Percentiles rank a stretch among this genome's conserved stretches.
Conservation (phyloP, 2,888 invertebrate genomes). For the Macaria notata region DNA sequence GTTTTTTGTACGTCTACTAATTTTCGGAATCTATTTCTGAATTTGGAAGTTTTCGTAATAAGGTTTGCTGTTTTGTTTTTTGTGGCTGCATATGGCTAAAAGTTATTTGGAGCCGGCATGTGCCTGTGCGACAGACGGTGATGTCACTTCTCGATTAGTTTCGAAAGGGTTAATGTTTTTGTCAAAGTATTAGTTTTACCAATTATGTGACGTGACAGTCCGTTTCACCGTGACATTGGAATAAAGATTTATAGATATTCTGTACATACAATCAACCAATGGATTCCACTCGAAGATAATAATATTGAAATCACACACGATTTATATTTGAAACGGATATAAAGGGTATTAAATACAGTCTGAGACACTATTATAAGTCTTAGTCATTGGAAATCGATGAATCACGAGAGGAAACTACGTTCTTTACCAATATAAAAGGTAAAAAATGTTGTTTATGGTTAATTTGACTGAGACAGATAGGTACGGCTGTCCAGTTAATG, state of each 20-base stretch:
- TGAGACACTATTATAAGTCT: conserved; percentile 2
- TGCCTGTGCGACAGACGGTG: conserved; percentile 75
- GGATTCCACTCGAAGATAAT: no score
- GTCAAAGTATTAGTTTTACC: conserved; percentile 20
- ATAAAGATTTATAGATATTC: conserved; percentile 15
- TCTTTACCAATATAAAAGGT: conserved; percentile 46
- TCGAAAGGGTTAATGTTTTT: conserved; percentile 64
- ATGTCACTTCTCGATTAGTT: conserved; percentile 55
- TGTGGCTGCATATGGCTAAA: conserved; percentile 68
- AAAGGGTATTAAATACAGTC: no score
- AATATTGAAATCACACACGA: no score
- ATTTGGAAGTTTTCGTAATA: conserved; percentile 4
- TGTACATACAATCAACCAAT: no score
- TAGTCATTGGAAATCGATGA: conserved; percentile 40
- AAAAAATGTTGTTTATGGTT: conserved; percentile 63
- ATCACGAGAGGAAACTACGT: conserved; percentile 32
- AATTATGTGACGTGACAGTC: conserved; percentile 48
- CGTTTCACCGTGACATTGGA: conserved; percentile 34
- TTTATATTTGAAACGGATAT: no score
- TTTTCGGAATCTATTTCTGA: conserved; percentile 10
- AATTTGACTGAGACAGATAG: conserved; percentile 66
- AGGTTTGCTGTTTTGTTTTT: conserved; percentile 47
- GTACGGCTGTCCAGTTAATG: conserved; percentile 63
- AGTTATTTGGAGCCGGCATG: conserved; percentile 76
- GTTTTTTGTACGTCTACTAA: conserved; percentile 21